A percentile compares a stretch with the other conserved stretches of the same genome.
Conservation (phyloP, 2,888 invertebrate genomes). For the Stenotaenia linearis region DNA sequence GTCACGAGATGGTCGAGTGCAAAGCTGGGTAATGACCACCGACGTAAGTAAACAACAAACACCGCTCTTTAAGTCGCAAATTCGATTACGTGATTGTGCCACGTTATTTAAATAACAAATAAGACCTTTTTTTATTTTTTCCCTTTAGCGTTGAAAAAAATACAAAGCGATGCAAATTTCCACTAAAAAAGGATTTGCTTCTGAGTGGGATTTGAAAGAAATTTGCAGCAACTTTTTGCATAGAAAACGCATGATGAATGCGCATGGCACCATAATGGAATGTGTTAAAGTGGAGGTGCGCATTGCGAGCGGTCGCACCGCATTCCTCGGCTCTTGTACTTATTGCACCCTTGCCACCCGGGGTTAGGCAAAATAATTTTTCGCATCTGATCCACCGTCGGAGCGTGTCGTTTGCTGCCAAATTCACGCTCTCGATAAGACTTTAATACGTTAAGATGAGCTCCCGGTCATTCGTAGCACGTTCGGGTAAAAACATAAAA, state of each 20-base stretch:
- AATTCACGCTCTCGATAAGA: constrained; percentile 6
- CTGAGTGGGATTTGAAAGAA: constrained; percentile 7
- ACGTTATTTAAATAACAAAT: constrained; percentile 5
- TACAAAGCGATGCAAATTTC: constrained; percentile 12
- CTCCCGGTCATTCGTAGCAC: neutral
- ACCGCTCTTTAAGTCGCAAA: constrained; percentile 1
- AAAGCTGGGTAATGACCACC: neutral
- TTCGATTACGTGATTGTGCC: neutral
- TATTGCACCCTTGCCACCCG: neutral
- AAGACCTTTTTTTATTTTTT: neutral
- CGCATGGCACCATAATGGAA: constrained; percentile 1
- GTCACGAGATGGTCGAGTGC: constrained; percentile 2
- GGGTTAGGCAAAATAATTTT: constrained; percentile 12
- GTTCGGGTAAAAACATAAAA: neutral
- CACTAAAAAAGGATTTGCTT: constrained; percentile 8
- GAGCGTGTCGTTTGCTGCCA: neutral
- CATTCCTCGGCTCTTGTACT: neutral
- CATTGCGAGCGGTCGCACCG: neutral
- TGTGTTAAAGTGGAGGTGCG: constrained; percentile 6
- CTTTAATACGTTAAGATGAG: constrained; percentile 1
- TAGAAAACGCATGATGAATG: constrained; percentile 15
- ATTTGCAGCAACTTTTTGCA: constrained; percentile 19
- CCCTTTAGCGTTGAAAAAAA: neutral
- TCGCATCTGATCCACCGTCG: neutral
- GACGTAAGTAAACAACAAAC: neutral